Percentiles rank a stretch among this genome's conserved stretches.
Conservation (phyloP, 1,140 invertebrate genomes). For the Steinernema khuongi region DNA sequence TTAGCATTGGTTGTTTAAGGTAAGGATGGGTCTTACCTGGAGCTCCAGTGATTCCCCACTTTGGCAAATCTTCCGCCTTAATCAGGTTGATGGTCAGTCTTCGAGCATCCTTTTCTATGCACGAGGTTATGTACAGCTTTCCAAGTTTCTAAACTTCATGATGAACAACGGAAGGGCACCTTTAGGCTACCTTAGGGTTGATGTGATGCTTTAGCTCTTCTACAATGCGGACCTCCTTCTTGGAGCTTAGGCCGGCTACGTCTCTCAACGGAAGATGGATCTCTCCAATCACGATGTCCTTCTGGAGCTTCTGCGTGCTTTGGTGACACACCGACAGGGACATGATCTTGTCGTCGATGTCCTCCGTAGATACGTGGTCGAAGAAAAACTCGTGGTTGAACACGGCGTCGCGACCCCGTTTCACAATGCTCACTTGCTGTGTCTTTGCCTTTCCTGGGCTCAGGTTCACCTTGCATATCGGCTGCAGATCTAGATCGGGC, state of each 20-base stretch:
- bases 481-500: constrained; percentile 55
- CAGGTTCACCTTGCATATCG: constrained; percentile 54
- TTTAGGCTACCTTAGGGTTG: constrained; percentile 41
- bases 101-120: constrained; percentile 54
- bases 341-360: constrained; percentile 50
- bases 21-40: constrained; percentile 39
- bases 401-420: constrained; percentile 54
- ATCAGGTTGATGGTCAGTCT: constrained; percentile 56
- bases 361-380: constrained; percentile 50
- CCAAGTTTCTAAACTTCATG: constrained; percentile 57
- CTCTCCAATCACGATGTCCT: constrained; percentile 52
- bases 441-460: constrained; percentile 49
- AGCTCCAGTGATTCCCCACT: constrained; percentile 56
- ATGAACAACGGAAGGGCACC: neutral
- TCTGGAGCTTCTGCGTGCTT: constrained; percentile 51
- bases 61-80: constrained; percentile 56
- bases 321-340: constrained; percentile 52
- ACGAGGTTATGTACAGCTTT: constrained; percentile 53
- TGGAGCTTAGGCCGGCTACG: constrained; percentile 46
- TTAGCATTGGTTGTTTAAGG: too few species aligned
- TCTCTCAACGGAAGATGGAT: constrained; percentile 51
- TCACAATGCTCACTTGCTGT: constrained; percentile 49
- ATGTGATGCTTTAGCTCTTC: constrained; percentile 52
- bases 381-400: constrained; percentile 59
- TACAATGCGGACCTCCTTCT: constrained; percentile 55